Conservation (phyloP, 1,140 invertebrate species). For the Araneus ventricosus region DNA sequence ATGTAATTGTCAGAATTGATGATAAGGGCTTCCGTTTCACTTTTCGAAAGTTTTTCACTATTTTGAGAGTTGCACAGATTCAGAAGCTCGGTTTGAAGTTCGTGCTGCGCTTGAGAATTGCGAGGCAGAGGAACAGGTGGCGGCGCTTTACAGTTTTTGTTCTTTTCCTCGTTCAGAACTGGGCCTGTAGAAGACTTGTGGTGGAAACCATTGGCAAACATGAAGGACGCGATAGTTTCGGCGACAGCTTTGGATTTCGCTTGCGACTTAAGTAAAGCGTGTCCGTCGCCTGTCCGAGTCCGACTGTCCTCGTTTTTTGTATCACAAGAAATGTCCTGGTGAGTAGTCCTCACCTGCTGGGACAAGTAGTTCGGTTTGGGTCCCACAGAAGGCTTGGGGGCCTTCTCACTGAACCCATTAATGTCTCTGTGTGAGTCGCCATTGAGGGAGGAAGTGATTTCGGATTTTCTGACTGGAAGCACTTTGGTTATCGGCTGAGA, state of each 20-base stretch:
- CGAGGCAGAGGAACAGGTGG: slow-evolving; percentile 48
- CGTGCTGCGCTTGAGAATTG: slow-evolving; percentile 4
- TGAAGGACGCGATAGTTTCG: slow-evolving; percentile 72
- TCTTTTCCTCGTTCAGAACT: neutral
- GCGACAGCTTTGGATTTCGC: slow-evolving; percentile 43
- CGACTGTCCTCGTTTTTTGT: neutral
- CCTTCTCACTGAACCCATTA: neutral
- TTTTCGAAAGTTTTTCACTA: slow-evolving; percentile 1
- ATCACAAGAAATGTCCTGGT: neutral
- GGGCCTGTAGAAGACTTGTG: neutral
- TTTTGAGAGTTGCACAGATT: slow-evolving; percentile 31
- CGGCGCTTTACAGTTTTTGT: slow-evolving; percentile 8
- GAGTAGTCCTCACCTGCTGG: slow-evolving; percentile 36
- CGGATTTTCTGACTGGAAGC: neutral
- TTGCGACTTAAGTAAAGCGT: neutral
- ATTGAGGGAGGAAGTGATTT: neutral
- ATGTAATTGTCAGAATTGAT: slow-evolving; percentile 72
- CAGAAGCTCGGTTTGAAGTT: too few relatives aligned
- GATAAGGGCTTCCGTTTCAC: neutral
- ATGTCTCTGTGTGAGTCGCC: slow-evolving; percentile 22
- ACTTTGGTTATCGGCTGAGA: slow-evolving; percentile 21
- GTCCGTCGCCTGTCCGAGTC: neutral
- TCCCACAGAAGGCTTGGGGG: slow-evolving; percentile 39
- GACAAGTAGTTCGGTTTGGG: slow-evolving; percentile 54
- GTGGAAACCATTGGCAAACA: slow-evolving; percentile 51